Conservation (phyloP, 2,888 invertebrate species). For the Alitta virens region DNA sequence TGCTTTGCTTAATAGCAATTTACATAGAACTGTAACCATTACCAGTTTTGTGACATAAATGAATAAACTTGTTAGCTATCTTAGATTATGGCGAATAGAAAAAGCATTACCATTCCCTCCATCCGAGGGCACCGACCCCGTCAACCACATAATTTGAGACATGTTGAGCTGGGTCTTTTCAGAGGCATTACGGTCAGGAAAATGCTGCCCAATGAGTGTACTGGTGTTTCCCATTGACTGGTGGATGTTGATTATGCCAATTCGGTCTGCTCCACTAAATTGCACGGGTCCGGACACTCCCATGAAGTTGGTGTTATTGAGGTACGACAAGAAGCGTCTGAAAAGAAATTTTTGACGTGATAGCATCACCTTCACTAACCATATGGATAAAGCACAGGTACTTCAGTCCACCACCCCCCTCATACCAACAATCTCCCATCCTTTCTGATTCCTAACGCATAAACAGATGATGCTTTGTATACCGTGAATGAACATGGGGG, state of each 20-base stretch:
- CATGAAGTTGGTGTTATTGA: conserved; percentile 68
- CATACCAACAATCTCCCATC: too few species aligned
- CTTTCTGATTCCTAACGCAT: too few species aligned
- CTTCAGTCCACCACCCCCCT: too few species aligned
- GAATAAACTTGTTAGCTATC: too few species aligned
- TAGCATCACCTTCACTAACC: too few species aligned
- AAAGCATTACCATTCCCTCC: conserved; percentile 19
- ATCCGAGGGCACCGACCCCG: conserved; percentile 63
- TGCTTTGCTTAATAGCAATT: too few species aligned
- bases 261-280: conserved; percentile 69
- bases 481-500: too few species aligned
- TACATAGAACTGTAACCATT: neutral
- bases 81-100: too few species aligned
- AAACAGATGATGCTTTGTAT: too few species aligned
- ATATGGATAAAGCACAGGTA: too few species aligned
- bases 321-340: conserved; percentile 65
- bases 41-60: neutral
- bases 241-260: conserved; percentile 53
- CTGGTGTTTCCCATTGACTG: conserved; percentile 53
- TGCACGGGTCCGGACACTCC: conserved; percentile 74
- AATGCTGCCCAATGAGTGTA: conserved; percentile 47
- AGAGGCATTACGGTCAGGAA: conserved; percentile 51
- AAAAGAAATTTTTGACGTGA: too few species aligned
- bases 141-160: conserved; percentile 67
- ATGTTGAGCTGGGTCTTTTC: conserved; percentile 57